Conservation (phyloP, 2,113 vertebrate species). For the Ailurus styani region DNA sequence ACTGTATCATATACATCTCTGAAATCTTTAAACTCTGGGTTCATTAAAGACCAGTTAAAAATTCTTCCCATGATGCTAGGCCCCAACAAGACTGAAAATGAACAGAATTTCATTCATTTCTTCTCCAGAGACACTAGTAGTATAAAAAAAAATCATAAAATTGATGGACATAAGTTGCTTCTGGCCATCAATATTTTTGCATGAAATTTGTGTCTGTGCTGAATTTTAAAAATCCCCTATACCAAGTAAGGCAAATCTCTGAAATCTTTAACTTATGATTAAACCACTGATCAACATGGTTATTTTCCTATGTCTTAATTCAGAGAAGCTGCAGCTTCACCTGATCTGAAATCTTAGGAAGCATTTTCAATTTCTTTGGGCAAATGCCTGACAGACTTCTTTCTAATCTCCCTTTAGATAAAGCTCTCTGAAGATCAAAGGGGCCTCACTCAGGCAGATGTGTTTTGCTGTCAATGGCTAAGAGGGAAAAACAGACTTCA, state of each 20-base stretch:
- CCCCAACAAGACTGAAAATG: neutral
- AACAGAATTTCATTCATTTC: neutral
- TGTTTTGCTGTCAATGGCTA: conserved; percentile 77
- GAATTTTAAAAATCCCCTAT: neutral
- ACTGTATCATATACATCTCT: neutral
- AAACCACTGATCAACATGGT: neutral
- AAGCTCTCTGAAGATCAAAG: conserved; percentile 80
- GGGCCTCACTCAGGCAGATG: conserved; percentile 69
- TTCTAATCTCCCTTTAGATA: conserved; percentile 77
- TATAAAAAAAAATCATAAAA: neutral
- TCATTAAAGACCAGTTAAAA: neutral
- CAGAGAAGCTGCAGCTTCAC: conserved; percentile 24
- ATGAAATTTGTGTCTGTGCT: neutral
- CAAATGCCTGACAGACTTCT: conserved; percentile 71
- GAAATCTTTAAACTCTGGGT: neutral
- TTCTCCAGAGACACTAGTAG: neutral
- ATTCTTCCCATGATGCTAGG: neutral
- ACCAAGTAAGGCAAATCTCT: neutral
- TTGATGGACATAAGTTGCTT: neutral
- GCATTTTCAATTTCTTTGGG: conserved; percentile 63
- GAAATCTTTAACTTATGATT: neutral
- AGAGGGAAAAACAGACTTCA: conserved; percentile 73
- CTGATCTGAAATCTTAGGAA: conserved; percentile 63
- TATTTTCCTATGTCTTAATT: conserved; percentile 39
- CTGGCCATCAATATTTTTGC: neutral